Percentiles rank a stretch among this genome's conserved stretches.
Evolutionary conservation across 2,797 vertebrate genomes (phyloP).

Genomic region (Enoplosus armatus): DNA sequence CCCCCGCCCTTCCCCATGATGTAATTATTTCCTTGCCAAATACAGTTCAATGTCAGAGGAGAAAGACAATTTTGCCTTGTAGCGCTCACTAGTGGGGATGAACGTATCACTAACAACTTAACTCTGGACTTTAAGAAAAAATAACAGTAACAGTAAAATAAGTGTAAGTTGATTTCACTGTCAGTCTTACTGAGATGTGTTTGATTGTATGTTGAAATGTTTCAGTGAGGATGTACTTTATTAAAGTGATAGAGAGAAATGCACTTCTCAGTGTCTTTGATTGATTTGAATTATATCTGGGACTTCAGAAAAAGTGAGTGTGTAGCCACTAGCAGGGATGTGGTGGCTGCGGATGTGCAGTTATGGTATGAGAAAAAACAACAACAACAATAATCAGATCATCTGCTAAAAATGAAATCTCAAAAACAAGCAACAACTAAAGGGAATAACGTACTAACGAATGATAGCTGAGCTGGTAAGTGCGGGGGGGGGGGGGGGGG

Average conservation of each 20-base stretch:
- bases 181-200: constrained; percentile 1
- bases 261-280: neutral
- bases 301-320: neutral
- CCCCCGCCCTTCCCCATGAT: neutral
- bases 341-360: neutral
- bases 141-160: neutral
- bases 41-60: constrained; percentile 3
- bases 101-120: constrained; percentile 29
- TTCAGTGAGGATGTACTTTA: neutral
- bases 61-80: constrained; percentile 10
- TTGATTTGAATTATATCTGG: neutral
- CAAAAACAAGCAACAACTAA: neutral
- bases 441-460: neutral
- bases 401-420: neutral
- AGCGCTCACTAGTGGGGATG: neutral
- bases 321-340: neutral
- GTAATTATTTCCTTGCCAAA: constrained; percentile 18
- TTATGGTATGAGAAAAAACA: neutral
- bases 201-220: neutral
- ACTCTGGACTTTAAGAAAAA: constrained; percentile 29
- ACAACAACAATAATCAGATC: neutral
- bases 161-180: neutral
- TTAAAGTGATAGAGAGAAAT: neutral
- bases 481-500: neutral
- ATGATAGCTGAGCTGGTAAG: neutral